Base-by-base conservation (phyloP, 2,888 invertebrate genomes). In the Habrosyne pyritoides region DNA sequence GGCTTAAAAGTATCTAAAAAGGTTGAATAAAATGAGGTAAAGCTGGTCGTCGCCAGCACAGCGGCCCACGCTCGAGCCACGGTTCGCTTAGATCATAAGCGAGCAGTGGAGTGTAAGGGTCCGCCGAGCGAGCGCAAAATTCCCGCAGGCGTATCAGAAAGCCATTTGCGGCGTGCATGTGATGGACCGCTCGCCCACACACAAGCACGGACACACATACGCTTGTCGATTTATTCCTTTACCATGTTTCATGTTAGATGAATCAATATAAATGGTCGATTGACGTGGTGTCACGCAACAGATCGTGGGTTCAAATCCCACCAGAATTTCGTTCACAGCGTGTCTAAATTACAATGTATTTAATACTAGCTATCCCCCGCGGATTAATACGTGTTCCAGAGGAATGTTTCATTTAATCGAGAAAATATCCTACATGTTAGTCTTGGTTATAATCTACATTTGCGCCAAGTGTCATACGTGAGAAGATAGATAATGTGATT, bases 111-210 rank as follows among this genome's bases (percentile, higher is more conserved):
- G 33, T 53, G 54, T 55, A 53, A 52, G 53, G 21, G 53, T 28
- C 51, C 53, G 52, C 53, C 42, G 52, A 21, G 55, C 56, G 56
- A 46, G 47, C 52, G 55, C 54, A 50, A 56, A 53, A 57, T 47
- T 59, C 52, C 56, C 47, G 47, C 33, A 51, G 42, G 52, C 55
- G 53, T 55, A 56, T 62, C 62, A 55, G 60, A 59, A 57, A 62
- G 56, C 54, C 53, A 58, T 62, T 54, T 47, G 21, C 22, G 24
- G 47, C 24, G 47, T 47, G 54, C 54, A 49, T 56, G 53, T 55
- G 54, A 54, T 52, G 59, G 53, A 21, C 55, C 56, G 47, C 42
- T 7, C 12, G 18, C 49, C 14, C 18, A 24, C 12, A 49, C 6
- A 24, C 24, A 18, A 8, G 12, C 0, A 22, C 18, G 7, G 8